These are phyloP conservation scores for Liasis olivaceus DNA, from an alignment of 2,797 vertebrate genomes.

Conservation along the genomic window DNA sequence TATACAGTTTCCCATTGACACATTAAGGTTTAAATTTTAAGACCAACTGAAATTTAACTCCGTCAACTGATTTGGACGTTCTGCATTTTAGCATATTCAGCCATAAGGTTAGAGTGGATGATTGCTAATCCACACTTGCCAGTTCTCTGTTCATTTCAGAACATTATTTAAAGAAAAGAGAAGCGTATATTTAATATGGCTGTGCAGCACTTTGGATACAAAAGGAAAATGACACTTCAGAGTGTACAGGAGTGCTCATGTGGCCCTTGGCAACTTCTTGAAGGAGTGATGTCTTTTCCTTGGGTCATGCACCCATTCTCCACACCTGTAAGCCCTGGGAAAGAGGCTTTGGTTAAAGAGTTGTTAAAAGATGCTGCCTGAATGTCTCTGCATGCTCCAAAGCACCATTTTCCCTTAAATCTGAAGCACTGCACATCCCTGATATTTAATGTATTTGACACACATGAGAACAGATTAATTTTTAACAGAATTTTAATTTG, in stretches of 20 bases:
- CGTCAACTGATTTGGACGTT: slow-evolving; percentile 64
- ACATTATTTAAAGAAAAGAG: slow-evolving; percentile 55
- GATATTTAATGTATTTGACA: not conserved
- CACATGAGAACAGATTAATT: not conserved
- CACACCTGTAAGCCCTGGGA: not conserved
- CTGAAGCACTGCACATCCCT: not conserved
- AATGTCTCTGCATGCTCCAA: no score
- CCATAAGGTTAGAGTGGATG: slow-evolving; percentile 49
- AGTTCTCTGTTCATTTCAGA: slow-evolving; percentile 35
- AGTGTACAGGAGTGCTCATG: not conserved
- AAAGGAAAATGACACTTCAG: not conserved
- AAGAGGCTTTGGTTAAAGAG: not conserved
- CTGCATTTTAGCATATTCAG: slow-evolving; percentile 49
- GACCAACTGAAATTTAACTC: slow-evolving; percentile 59
- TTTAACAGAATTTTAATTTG: slow-evolving; percentile 58
- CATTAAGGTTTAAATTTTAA: slow-evolving; percentile 61
- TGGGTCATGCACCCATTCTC: not conserved
- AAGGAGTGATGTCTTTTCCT: not conserved
- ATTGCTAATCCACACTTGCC: slow-evolving; percentile 38
- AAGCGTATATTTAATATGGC: not conserved
- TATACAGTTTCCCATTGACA: slow-evolving; percentile 61
- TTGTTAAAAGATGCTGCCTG: not conserved
- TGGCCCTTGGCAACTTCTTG: not conserved
- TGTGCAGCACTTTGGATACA: not conserved
- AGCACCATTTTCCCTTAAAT: not conserved